Evolutionary conservation across 2,888 invertebrate species (phyloP).

Genomic region (Arrhopalites spinosus): DNA sequence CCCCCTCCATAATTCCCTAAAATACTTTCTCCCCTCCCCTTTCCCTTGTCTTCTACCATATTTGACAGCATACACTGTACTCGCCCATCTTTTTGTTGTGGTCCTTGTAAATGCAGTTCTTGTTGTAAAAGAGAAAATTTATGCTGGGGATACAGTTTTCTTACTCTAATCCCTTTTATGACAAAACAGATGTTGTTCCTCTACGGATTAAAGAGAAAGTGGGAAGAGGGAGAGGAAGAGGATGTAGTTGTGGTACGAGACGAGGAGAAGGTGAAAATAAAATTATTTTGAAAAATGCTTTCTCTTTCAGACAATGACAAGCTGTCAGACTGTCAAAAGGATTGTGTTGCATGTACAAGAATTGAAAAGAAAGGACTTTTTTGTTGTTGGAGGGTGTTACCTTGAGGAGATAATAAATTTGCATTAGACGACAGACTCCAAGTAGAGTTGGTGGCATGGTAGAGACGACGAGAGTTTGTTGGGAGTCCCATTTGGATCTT

Average conservation of each 20-base stretch:
- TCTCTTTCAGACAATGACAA: not conserved
- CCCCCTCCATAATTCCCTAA: too few species aligned
- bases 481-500: conserved; percentile 70
- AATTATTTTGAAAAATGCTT: not conserved
- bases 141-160: not conserved
- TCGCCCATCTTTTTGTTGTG: too few species aligned
- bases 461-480: conserved; percentile 70
- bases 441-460: conserved; percentile 76
- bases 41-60: too few species aligned
- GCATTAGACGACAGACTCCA: conserved; percentile 72
- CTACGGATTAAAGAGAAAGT: not conserved
- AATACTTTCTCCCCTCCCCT: too few species aligned
- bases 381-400: too few species aligned
- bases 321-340: not conserved
- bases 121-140: too few species aligned
- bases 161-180: not conserved
- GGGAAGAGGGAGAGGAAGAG: not conserved
- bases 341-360: not conserved
- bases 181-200: not conserved
- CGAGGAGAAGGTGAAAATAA: too few species aligned
- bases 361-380: not conserved
- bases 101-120: too few species aligned
- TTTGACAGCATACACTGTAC: too few species aligned
- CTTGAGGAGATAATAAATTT: conserved; percentile 75
- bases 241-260: not conserved